Evolutionary conservation across 2,113 vertebrate genomes (phyloP).

Genomic region (Serinus canaria): DNA sequence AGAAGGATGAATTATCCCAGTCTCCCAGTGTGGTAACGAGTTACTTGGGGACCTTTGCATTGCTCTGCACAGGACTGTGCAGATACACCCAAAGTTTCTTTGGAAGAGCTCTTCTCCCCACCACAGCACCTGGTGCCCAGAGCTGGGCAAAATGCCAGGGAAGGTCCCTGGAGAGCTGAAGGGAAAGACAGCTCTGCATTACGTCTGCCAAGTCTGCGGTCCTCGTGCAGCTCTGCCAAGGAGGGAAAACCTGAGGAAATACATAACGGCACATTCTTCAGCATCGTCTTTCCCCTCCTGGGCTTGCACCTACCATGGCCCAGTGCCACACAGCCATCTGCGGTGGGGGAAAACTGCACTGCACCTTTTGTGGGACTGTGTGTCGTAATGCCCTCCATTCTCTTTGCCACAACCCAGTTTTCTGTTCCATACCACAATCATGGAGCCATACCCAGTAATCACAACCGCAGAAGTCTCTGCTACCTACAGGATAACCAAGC

Average conservation of each 20-base stretch:
- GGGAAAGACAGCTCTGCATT: not conserved
- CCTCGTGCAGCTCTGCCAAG: not conserved
- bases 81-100: not conserved
- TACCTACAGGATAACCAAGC: not conserved
- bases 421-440: not conserved
- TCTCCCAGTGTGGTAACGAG: not conserved
- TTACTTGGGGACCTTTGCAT: not conserved
- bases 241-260: conserved; percentile 32
- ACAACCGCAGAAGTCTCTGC: not conserved
- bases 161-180: not conserved
- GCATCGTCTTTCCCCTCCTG: not conserved
- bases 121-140: not conserved
- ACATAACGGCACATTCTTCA: not conserved
- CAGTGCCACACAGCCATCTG: not conserved
- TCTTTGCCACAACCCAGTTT: not conserved
- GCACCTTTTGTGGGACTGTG: not conserved
- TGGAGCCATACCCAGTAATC: not conserved
- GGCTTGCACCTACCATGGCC: not conserved
- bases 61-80: not conserved
- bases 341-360: not conserved
- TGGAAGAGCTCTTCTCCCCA: not conserved
- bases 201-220: not conserved
- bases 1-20: fast-evolving
- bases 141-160: not conserved
- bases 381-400: not conserved